Conservation (phyloP, 1,140 invertebrate genomes). For the Bombus superbus region DNA sequence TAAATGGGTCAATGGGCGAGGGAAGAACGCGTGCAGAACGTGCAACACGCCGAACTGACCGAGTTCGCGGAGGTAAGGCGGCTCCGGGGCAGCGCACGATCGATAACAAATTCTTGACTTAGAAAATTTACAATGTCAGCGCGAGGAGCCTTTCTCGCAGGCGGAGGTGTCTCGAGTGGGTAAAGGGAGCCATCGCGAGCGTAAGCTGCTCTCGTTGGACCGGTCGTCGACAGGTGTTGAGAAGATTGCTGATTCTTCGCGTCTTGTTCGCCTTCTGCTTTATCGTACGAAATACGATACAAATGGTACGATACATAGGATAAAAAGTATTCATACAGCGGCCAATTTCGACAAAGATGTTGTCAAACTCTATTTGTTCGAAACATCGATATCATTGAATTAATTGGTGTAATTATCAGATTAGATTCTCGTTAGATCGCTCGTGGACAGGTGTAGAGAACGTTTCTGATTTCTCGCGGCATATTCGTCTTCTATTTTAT, state of each 20-base stretch:
- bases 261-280: not conserved
- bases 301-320: not conserved
- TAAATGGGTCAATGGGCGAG: conserved; percentile 70
- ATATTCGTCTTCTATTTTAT: too few species aligned
- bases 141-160: not conserved
- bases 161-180: not conserved
- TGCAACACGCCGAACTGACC: conserved; percentile 58
- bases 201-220: not conserved
- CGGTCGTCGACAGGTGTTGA: not conserved
- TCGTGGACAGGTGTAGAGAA: too few species aligned
- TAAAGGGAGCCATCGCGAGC: not conserved
- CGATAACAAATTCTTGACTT: conserved; percentile 80
- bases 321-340: too few species aligned
- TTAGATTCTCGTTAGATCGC: too few species aligned
- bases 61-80: conserved; percentile 61
- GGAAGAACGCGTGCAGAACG: conserved; percentile 59
- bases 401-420: too few species aligned
- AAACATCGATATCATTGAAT: too few species aligned
- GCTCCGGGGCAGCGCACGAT: conserved; percentile 63
- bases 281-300: not conserved
- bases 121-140: conserved; percentile 74
- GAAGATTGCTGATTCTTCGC: not conserved
- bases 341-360: too few species aligned
- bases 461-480: too few species aligned
- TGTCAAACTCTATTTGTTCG: too few species aligned